A percentile compares a stretch with the other conserved stretches of the same genome.
phyloP scores from a whole-genome alignment of 2,113 vertebrate genomes.

The Falco punctatus region DNA sequence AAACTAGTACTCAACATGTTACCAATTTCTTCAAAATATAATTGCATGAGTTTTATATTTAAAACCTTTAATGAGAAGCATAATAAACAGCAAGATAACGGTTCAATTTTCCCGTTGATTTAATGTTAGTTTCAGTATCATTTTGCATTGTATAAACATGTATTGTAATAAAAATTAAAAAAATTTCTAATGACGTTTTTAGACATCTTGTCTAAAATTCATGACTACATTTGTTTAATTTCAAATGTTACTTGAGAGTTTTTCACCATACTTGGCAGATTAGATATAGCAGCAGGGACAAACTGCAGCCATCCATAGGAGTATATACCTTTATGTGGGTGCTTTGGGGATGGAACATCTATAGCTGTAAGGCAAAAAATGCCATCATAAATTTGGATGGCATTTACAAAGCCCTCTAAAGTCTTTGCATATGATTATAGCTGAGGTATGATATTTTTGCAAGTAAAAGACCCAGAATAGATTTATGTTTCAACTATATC shows the following conservation, averaged over 20 bases:
- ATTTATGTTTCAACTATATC: conserved; percentile 68
- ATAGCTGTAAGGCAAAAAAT: conserved; percentile 67
- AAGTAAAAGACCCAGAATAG: conserved; percentile 69
- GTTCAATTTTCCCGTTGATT: not conserved
- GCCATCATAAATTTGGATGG: conserved; percentile 72
- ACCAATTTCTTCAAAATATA: not conserved
- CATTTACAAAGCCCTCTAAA: conserved; percentile 72
- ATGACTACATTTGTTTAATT: conserved; percentile 52
- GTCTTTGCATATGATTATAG: conserved; percentile 71
- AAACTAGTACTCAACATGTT: not conserved
- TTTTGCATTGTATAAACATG: conserved; percentile 5
- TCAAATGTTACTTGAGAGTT: conserved; percentile 46
- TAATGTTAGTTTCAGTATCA: not conserved
- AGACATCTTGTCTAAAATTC: conserved; percentile 49
- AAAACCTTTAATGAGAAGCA: conserved; percentile 9
- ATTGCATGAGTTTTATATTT: not conserved
- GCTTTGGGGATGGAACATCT: conserved; percentile 64
- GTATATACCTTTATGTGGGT: conserved; percentile 69
- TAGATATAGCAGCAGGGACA: conserved; percentile 49
- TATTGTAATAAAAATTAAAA: not conserved
- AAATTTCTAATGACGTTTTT: conserved; percentile 10
- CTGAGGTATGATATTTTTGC: conserved; percentile 70
- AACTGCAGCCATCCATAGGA: conserved; percentile 65
- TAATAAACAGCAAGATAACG: not conserved
- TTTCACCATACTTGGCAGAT: conserved; percentile 52